Base-by-base conservation (phyloP, 2,113 vertebrate genomes). In the Spizaetus ornatus region DNA sequence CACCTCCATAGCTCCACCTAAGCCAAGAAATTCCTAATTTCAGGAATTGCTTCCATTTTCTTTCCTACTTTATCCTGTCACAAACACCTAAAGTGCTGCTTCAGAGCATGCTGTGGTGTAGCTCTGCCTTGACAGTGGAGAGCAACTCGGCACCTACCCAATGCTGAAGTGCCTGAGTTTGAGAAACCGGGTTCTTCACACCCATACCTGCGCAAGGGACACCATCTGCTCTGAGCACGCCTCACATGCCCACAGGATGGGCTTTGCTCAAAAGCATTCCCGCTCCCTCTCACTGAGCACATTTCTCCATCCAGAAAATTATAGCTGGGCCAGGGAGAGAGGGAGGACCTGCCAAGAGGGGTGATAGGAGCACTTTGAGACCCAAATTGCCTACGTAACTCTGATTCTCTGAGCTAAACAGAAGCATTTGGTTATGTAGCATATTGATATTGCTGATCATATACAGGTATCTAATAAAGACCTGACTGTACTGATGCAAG, bases 241-340 rank as follows among this genome's bases (percentile, higher is more conserved):
- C 29, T 13, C 1, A 0, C 27, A n/a, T 5, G 2, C 52, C 23
- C 65, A 14, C 23, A 11, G 66, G 43, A 31, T n/a, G 71, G 14
- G 48, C 20, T 82, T 88, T 69, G 25, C 8, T 3, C 58, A 69
- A 45, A 18, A 66, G n/a, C 42, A 61, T 36, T 69, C 36, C 80
- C 0, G 0, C 23, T 72, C 36, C 50, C 1, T 42, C 63, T 61
- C 61, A 22, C 17, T 1, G 0, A 67, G 53, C 2, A 0, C 15
- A 14, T 22, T 11, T 34, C 48, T n/a, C 50, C 2, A 0, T 17
- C 25, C 1, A 1, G 59, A 52, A 83, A 36, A 32, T 13, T 11
- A 6, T 1, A 18, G 27, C 45, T 62, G 69, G 42, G 65, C 29
- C 72, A 45, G 45, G 45, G 18, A 73, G 67, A 77, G 36, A 21